Evolutionary conservation across 2,797 vertebrate species (phyloP).

Genomic region (Gymnothorax reevesii): DNA sequence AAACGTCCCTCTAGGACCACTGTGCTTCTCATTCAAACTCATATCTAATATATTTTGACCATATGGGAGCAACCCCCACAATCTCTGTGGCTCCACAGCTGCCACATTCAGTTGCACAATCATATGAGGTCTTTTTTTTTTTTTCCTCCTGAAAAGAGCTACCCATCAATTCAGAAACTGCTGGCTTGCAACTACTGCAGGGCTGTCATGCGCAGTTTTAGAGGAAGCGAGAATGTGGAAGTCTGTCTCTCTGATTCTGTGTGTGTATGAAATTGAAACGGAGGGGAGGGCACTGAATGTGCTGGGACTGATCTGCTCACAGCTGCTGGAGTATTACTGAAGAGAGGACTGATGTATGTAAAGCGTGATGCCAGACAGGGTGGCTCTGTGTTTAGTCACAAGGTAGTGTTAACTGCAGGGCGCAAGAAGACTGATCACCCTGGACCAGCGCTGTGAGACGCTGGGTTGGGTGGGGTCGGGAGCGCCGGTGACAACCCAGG

Average conservation of each 20-base stretch:
- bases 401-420: not conserved
- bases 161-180: slow-evolving; percentile 69
- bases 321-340: not conserved
- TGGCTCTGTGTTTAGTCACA: not conserved
- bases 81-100: not conserved
- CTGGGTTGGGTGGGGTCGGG: not conserved
- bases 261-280: slow-evolving; percentile 35
- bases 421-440: too few species aligned
- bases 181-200: slow-evolving; percentile 54
- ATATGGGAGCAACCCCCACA: not conserved
- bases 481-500: slow-evolving; percentile 15
- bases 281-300: slow-evolving; percentile 52
- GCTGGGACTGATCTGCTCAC: slow-evolving; percentile 57
- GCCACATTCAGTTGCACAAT: not conserved
- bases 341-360: not conserved
- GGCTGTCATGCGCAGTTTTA: slow-evolving; percentile 67
- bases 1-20: not conserved
- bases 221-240: slow-evolving; percentile 60
- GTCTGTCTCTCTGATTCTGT: slow-evolving; percentile 47
- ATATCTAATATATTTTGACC: not conserved
- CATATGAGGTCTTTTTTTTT: not conserved
- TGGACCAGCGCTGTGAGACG: not conserved
- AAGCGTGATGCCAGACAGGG: not conserved
- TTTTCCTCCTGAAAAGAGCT: slow-evolving; percentile 61
- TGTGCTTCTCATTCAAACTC: not conserved